Evolutionary conservation across 2,797 vertebrate genomes (phyloP).

Genomic region (Pseudochirops cupreus): DNA sequence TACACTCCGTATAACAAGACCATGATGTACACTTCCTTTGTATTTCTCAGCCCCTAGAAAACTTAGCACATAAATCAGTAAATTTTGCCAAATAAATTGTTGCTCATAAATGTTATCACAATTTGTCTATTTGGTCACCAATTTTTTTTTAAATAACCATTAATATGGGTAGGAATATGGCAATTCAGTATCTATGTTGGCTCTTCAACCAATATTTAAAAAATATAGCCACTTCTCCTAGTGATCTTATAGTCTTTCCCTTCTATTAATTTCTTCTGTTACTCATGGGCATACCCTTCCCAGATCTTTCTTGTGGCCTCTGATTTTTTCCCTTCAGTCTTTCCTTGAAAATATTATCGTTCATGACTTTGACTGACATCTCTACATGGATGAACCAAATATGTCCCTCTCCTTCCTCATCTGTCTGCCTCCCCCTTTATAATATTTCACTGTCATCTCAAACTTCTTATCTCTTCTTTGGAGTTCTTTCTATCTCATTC

Average conservation of each 20-base stretch:
- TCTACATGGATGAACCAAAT: background rate
- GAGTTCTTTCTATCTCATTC: background rate
- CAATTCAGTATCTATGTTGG: background rate
- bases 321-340: background rate
- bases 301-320: background rate
- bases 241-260: background rate
- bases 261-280: background rate
- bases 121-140: background rate
- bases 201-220: background rate
- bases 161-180: background rate
- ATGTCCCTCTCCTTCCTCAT: background rate
- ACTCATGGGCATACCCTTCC: background rate
- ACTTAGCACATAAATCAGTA: background rate
- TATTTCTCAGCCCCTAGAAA: background rate
- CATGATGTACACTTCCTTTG: background rate
- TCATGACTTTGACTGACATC: background rate
- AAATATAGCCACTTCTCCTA: background rate
- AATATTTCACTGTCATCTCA: background rate
- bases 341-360: background rate
- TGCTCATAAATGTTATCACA: background rate
- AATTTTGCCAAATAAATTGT: background rate
- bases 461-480: background rate
- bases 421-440: background rate
- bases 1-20: background rate
- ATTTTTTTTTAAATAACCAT: background rate